A percentile compares a stretch with the other conserved stretches of the same genome.
These are phyloP conservation scores for Agrotis clavis DNA, from an alignment of 2,888 invertebrate genomes.

Conservation along the genomic window DNA sequence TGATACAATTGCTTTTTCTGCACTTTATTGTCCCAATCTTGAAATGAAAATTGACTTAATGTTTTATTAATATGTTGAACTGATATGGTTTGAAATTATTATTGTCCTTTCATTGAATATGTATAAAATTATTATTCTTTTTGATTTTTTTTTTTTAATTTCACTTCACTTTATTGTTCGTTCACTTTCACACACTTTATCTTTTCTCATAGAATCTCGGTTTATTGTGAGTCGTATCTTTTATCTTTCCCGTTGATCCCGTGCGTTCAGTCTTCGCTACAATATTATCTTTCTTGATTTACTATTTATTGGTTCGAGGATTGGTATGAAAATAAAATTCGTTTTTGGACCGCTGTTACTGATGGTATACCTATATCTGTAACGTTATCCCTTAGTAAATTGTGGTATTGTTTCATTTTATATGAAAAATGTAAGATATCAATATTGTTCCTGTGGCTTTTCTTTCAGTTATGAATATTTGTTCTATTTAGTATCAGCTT, in stretches of 20 bases:
- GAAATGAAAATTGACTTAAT: constrained; percentile 55
- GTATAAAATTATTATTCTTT: constrained; percentile 15
- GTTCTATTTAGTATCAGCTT: too few relatives aligned
- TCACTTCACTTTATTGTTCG: constrained; percentile 18
- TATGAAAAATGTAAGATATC: too few relatives aligned
- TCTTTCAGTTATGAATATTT: background rate
- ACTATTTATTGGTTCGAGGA: constrained; percentile 66
- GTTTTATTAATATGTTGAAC: constrained; percentile 40
- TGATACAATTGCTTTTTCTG: constrained; percentile 14
- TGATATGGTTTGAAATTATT: constrained; percentile 61
- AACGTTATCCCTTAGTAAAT: constrained; percentile 1
- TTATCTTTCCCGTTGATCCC: constrained; percentile 61
- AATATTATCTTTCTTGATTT: constrained; percentile 61
- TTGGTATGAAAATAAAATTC: constrained; percentile 74
- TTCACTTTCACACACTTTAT: background rate
- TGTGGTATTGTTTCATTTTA: constrained; percentile 43
- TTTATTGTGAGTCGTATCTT: background rate
- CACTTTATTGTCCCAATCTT: background rate
- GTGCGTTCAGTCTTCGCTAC: constrained; percentile 69
- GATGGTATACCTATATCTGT: constrained; percentile 55
- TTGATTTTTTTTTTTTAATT: constrained; percentile 4
- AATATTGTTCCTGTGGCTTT: constrained; percentile 1
- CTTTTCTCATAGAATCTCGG: constrained; percentile 7
- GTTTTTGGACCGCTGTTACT: constrained; percentile 68
- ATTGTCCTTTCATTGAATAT: constrained; percentile 47